Base-by-base conservation (phyloP, 2,888 invertebrate genomes). In the Eucera pruinosa region DNA sequence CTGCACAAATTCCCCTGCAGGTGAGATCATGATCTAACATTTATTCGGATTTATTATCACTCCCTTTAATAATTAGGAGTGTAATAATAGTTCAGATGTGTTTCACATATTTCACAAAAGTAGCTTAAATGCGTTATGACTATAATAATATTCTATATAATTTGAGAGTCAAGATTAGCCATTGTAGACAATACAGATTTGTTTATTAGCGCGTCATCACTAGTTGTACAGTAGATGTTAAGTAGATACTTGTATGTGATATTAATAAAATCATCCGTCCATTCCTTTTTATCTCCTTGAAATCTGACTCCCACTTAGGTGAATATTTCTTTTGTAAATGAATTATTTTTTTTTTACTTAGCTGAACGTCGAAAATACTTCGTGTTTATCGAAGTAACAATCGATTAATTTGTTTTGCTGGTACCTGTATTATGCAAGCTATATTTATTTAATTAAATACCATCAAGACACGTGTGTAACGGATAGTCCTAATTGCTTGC, bases 1-100 rank as follows among this genome's bases (percentile, higher is more conserved):
- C 89, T 88, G 90, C 88, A 81, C 86, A 88, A 89, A 89, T 86
- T 77, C 87, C 90, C 80, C 67, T 90, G 88, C 91, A 92, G 91
- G 91, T 92, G 91, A 92, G 91, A 88, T 72, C 61, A 81, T 83
- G 73, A 81, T 86, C 54, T 81, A 83, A 74, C 62, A 75, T 25
- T 54, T 58, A 58, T 58, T 78, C 62, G 27, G 39, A 23, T 58
- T 52, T 58, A 20, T 52, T 50, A 36, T 25, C 20, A 27, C n/a
- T n/a, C 15, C 36, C 20, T 7, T 20, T 15, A 23, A 41, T 23
- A 43, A 41, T n/a, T 57, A 33, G 20, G 20, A 41, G 6, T 25
- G 54, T n/a, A n/a, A n/a, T 54, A 52, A 64, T 23, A 45, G 15
- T 2, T 5, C n/a, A 60, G 41, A 15, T n/a, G 20, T 23, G n/a